Conservation (phyloP, 2,113 vertebrate species). For the Saguinus imperator region DNA sequence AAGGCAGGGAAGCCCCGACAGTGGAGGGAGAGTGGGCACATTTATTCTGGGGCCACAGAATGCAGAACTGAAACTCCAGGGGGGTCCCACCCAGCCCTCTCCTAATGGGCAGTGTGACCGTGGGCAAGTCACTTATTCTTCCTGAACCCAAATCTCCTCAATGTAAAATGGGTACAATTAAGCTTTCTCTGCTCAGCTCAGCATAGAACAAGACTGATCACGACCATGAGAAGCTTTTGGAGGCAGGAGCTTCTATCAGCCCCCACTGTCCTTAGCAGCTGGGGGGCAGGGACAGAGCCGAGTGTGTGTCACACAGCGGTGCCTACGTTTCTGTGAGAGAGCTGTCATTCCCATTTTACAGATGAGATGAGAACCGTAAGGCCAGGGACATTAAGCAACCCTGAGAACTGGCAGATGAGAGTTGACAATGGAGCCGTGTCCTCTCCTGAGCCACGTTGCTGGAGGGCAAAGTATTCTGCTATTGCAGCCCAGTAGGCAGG, state of each 20-base stretch:
- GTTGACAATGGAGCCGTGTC: neutral
- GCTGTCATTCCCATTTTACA: neutral
- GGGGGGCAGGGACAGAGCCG: neutral
- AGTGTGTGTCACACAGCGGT: neutral
- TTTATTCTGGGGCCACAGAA: neutral
- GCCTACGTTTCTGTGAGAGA: neutral
- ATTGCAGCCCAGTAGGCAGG: neutral
- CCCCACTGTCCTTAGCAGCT: neutral
- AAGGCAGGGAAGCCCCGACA: neutral
- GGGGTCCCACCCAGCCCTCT: neutral
- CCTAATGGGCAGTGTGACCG: rapidly evolving
- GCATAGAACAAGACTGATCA: neutral
- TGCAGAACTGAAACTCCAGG: neutral
- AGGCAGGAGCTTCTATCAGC: neutral
- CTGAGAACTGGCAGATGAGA: neutral
- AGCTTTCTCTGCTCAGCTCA: neutral
- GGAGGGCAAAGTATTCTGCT: neutral
- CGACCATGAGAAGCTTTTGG: neutral
- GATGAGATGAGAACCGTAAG: constrained; percentile 7
- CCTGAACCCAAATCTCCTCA: neutral
- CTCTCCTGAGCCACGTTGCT: neutral
- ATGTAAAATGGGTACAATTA: neutral
- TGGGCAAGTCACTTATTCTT: neutral
- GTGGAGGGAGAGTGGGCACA: neutral
- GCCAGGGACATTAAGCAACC: neutral